Base-by-base conservation (phyloP, 2,888 invertebrate genomes). In the Harmothoe impar region DNA sequence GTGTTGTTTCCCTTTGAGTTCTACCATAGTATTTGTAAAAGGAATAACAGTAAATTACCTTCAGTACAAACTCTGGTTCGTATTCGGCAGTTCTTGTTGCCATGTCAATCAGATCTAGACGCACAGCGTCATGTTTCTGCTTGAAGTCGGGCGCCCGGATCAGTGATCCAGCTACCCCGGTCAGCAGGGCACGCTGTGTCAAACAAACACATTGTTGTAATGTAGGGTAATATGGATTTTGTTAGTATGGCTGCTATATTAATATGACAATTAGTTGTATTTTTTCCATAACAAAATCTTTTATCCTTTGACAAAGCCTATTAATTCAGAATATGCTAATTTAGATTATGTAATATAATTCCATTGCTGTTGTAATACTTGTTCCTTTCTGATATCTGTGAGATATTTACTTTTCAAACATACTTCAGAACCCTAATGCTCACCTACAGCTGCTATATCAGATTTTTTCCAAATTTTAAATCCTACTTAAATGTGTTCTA, bases 31-130 rank as follows among this genome's bases (percentile, higher is more conserved):
- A n/a, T n/a, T n/a, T n/a, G n/a, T n/a, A n/a, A n/a, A n/a, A n/a
- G 3, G 43, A 43, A 43, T 43, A 3, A 7, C 5, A 43, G 43
- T 43, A 10, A 62, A 5, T 33, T 93, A 96, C 96, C 95, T 96
- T 96, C 23, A 96, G 94, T 89, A 96, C 93, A 93, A 96, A 96
- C 93, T 96, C 96, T 31, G 96, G 95, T 92, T 96, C 96, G 92
- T 94, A 93, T 20, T 90, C 84, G 29, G 94, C 92, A 10, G 96
- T 93, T 35, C 91, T 93, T 68, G 94, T 93, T 89, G 93, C 93
- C 93, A 94, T 93, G 23, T 90, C 88, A 1, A 94, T 92, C 54
- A 96, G 93, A 43, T 94, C 91, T 0, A 91, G 90, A 10, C 95
- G 92, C 5, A 94, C 94, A 5, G 91, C 78, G 89, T 95, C 95